Conservation (phyloP, 2,797 vertebrate genomes). For the Ceryle rudis region DNA sequence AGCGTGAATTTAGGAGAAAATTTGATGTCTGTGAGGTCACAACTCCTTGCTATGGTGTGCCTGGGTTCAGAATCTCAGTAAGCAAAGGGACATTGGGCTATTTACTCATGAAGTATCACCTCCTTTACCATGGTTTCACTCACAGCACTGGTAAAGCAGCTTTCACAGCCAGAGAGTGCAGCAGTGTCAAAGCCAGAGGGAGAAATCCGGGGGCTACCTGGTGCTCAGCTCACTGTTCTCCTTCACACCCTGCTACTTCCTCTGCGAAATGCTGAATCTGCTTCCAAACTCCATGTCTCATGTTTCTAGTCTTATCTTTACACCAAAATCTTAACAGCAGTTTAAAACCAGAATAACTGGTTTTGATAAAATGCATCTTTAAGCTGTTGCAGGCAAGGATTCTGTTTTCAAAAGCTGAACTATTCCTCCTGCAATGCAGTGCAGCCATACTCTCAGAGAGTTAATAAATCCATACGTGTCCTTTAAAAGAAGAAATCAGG, state of each 20-base stretch:
- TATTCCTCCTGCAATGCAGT: neutral
- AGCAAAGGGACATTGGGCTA: neutral
- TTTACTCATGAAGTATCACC: neutral
- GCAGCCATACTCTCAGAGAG: neutral
- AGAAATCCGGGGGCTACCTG: neutral
- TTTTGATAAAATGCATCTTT: neutral
- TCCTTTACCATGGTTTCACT: accelerated
- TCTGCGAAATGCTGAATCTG: neutral
- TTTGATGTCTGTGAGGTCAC: neutral
- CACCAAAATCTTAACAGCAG: neutral
- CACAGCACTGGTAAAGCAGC: neutral
- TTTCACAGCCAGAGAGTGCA: neutral
- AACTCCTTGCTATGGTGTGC: neutral
- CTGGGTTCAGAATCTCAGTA: neutral
- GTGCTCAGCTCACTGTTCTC: neutral
- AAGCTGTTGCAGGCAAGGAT: neutral
- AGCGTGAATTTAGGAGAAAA: neutral
- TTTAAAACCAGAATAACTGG: neutral
- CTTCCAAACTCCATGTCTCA: neutral
- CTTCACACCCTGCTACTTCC: neutral
- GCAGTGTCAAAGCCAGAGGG: neutral
- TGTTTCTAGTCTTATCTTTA: neutral
- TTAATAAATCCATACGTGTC: neutral
- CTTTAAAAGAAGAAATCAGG: slow-evolving; percentile 30
- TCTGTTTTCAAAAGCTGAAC: neutral